These are phyloP conservation scores for Didymodactylos carnosus DNA, from an alignment of 2,888 invertebrate species.

Conservation along the genomic window DNA sequence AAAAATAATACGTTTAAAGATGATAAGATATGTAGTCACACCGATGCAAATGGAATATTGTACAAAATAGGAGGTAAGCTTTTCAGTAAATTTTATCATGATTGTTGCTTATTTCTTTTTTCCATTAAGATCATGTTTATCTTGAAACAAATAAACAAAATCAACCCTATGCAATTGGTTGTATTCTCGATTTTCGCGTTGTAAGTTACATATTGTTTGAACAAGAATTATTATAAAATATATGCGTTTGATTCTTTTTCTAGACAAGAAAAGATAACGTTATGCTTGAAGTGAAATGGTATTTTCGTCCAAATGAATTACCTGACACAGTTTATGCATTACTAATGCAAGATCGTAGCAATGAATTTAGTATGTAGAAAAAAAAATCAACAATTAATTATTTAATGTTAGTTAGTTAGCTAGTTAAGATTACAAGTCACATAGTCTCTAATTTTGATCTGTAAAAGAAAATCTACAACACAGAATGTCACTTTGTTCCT, in stretches of 20 bases:
- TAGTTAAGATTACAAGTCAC: too few species aligned
- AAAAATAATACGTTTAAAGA: constrained; percentile 9
- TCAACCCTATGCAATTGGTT: constrained; percentile 10
- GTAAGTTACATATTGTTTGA: not conserved
- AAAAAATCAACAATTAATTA: too few species aligned
- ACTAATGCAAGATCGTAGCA: constrained; percentile 35
- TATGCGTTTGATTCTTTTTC: constrained; percentile 18
- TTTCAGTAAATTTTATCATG: too few species aligned
- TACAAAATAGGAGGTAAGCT: not conserved
- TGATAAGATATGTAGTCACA: constrained; percentile 9
- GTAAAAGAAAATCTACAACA: too few species aligned
- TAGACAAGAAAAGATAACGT: constrained; percentile 40
- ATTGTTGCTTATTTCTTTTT: not conserved
- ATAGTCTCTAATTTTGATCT: too few species aligned
- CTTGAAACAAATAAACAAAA: constrained; percentile 12
- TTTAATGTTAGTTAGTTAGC: too few species aligned
- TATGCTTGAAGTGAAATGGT: constrained; percentile 40
- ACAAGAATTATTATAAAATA: not conserved
- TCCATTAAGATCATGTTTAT: constrained; percentile 10
- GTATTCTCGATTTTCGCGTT: constrained; percentile 9
- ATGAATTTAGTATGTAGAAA: constrained; percentile 21
- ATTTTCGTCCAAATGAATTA: constrained; percentile 40
- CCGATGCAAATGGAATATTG: constrained; percentile 12
- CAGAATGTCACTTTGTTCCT: too few species aligned
- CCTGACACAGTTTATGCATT: constrained; percentile 40